Evolutionary conservation across 2,797 vertebrate species (phyloP), one percentile per base, ranked within the genome.

Genomic region (Hippopotamyrus pictus): DNA sequence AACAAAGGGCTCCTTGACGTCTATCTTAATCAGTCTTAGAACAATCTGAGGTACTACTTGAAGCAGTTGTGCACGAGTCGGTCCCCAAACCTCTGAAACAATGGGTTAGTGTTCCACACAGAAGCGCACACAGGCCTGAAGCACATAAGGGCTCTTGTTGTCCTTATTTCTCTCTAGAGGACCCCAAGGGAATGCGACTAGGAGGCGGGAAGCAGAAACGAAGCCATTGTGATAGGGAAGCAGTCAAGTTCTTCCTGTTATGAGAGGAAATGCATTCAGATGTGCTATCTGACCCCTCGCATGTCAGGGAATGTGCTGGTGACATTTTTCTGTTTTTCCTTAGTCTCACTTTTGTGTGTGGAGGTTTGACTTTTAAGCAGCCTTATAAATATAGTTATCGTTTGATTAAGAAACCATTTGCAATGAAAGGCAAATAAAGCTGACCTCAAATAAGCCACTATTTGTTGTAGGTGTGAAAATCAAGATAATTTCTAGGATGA

Each of bases 211-310:
- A 98, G 97, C 96, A 98, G 97, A 98, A 97, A 97, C 96, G 96
- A 98, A 98, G 97, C 97, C 97, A 98, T 98, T 98, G 98, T 98
- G 96, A 97, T 97, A 97, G 97, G 98, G 98, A 99, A 99, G 98
- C 98, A 98, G 97, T 98, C 97, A 96, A 96, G 97, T 96, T 97
- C 97, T 99, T 99, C 98, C 98, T 99, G 98, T 99, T 99, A 98
- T 99, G 97, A 99, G 97, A 99, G 98, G 98, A 99, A 98, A 98
- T 97, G 96, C 96, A 99, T 98, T 98, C 97, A 99, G 99, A 99
- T 99, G 98, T 99, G 98, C 97, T 99, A 99, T 98, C 98, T 99
- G 98, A 97, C 95, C 95, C 95, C 96, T 96, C 92, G 92, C 94
- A 95, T 94, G 94, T 93, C 94, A 94, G 95, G 95, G 96, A 96